These are phyloP conservation scores for Punctoribates punctum DNA, from an alignment of 2,888 invertebrate genomes.

Conservation along the genomic window DNA sequence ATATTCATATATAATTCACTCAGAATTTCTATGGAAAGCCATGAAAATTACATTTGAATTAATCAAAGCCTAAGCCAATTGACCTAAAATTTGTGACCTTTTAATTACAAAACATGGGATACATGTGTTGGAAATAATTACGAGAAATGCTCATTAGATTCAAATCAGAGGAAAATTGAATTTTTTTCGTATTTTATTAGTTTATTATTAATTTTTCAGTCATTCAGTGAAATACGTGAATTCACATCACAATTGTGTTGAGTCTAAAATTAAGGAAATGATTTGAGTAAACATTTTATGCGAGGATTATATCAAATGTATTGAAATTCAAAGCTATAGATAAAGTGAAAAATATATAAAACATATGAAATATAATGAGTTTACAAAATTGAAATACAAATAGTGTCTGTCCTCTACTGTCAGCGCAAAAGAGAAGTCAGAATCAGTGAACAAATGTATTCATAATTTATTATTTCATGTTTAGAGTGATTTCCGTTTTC, in stretches of 20 bases:
- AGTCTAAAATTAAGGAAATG: not conserved
- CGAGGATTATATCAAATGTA: not conserved
- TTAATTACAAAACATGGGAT: not conserved
- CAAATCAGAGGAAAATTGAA: too few species aligned
- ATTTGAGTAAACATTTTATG: slow-evolving; percentile 18
- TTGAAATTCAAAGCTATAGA: not conserved
- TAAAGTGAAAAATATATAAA: not conserved
- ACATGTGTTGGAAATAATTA: too few species aligned
- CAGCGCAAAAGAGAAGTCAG: too few species aligned
- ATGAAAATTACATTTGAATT: not conserved
- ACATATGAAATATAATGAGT: not conserved
- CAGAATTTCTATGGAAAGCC: not conserved
- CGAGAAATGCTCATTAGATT: too few species aligned
- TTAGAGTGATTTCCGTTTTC: slow-evolving; percentile 20
- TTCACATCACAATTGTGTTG: not conserved
- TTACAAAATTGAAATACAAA: not conserved
- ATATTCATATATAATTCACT: not conserved
- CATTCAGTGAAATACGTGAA: not conserved
- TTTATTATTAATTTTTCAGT: too few species aligned
- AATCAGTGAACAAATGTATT: not conserved
- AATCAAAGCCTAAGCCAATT: not conserved
- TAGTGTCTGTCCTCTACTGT: not conserved
- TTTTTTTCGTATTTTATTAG: too few species aligned
- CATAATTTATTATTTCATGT: not conserved
- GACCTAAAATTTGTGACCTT: not conserved